Evolutionary conservation across 2,113 vertebrate genomes (phyloP), one percentile per base, ranked within the genome.

Genomic region (Thryonomys swinderianus): DNA sequence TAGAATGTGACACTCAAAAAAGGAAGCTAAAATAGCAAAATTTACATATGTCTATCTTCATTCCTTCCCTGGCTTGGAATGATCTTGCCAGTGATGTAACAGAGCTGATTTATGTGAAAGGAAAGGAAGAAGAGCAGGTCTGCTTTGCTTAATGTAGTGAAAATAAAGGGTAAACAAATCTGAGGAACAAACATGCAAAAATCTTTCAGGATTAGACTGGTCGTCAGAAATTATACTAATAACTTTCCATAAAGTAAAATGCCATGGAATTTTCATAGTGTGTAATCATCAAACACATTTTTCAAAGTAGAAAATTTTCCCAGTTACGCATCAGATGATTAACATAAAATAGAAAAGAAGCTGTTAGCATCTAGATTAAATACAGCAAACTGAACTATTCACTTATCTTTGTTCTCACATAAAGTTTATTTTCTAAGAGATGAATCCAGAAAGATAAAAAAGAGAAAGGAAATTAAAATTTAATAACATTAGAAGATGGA

Each of bases 81-180:
- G 94, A 97, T 98, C 97, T 97, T 85, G 45, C 61, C 91, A 94
- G 78, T 98, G 98, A 99, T 95, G 97, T 62, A 95, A 78, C 95
- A 97, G 98, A 97, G 89, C 66, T 98, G 95, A 98, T 95, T 91
- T 76, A 53, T 62, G 96, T 96, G 0, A 0, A 96, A 51, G 37
- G 86, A 96, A 83, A 88, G 40, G n/a, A 66, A 91, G 45, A 86
- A 6, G 16, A 67, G 4, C 37, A 17, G 10, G 53, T 76, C 37
- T 94, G 21, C n/a, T 92, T 82, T 93, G 5, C 69, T 4, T 86
- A 95, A 95, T 94, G 71, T 0, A 0, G 10, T 95, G 64, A 92
- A 93, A 96, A 69, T 73, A 93, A 93, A 96, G 95, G 93, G 69
- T 87, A 84, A 82, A 94, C 97, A 93, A 97, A 78, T 59, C 79